Base-by-base conservation (phyloP, 2,113 vertebrate genomes). In the Microtus richardsoni region DNA sequence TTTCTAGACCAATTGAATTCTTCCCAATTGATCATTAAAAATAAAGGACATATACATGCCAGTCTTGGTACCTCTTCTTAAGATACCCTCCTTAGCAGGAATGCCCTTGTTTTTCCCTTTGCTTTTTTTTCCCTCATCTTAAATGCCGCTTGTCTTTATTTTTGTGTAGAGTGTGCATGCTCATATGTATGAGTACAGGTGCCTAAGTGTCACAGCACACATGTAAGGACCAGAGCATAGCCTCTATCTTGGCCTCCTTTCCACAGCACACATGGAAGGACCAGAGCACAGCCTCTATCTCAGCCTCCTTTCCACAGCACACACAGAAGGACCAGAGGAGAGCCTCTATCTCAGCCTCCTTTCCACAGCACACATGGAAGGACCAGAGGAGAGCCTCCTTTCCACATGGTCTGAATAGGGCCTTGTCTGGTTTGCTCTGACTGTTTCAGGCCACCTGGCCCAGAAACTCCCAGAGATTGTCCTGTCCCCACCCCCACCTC, bases 1-100 rank as follows among this genome's bases (percentile, higher is more conserved):
- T 88, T 17, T 47, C 36, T 83, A 83, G 78, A 74, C 21, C 49
- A 58, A 49, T 64, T 77, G 36, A 22, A 77, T 44, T 3, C 58
- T 49, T 90, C 41, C 58, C 89, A 30, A 71, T 52, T 80, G 82
- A 75, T 85, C 21, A 36, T 41, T 95, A 64, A 66, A 88, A 88
- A 70, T 44, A 92, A 87, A n/a, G 54, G 5, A 33, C 70, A 33
- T 24, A 11, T 21, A 52, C 3, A 5, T 75, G 83, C 52, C 62
- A 66, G 3, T 91, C 39, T 91, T 33, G 62, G 17, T 74, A 22
- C 39, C 41, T 84, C 33, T 85, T 77, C 13, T 79, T 52, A 82
- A 68, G 26, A 19, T 70, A 60, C 7, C 79, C 41, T 44, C 28
- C 30, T 95, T 88, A 21, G 80, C 73, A 73, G 33, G 26, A 41